phyloP scores from a whole-genome alignment of 2,797 vertebrate genomes.

The Rallus crepitans region DNA sequence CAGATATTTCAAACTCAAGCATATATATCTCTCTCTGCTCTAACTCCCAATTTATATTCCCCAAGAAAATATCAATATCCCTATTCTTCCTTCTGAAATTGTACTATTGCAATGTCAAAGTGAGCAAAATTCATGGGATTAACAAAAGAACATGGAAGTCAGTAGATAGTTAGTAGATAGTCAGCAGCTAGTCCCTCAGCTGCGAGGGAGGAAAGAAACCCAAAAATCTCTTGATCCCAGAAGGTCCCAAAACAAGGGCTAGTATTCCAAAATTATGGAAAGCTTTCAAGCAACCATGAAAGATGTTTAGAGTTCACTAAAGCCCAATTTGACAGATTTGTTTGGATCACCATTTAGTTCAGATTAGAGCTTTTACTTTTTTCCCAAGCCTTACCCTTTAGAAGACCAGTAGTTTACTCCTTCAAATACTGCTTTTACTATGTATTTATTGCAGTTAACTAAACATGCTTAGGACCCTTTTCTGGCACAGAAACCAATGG shows the following conservation, averaged over 20 bases:
- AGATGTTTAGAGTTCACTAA: neutral
- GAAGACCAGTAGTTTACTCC: neutral
- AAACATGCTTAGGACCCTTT: neutral
- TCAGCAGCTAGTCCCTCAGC: no score
- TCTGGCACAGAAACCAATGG: neutral
- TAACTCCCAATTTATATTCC: neutral
- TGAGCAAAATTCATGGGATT: neutral
- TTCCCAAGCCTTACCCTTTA: neutral
- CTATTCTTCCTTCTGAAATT: neutral
- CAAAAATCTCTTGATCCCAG: neutral
- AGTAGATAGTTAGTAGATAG: neutral
- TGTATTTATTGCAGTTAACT: neutral
- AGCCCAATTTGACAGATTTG: neutral
- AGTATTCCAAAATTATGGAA: fast-evolving
- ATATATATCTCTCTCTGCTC: neutral
- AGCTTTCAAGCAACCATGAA: neutral
- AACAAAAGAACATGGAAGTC: neutral
- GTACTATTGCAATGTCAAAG: neutral
- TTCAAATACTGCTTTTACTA: neutral
- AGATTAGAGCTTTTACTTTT: neutral
- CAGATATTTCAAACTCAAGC: neutral
- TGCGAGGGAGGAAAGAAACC: neutral
- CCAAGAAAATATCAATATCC: neutral
- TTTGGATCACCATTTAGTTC: neutral
- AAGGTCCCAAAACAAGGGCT: neutral